Evolutionary conservation across 2,888 invertebrate genomes (phyloP).

Genomic region (Drosophila leonis): DNA sequence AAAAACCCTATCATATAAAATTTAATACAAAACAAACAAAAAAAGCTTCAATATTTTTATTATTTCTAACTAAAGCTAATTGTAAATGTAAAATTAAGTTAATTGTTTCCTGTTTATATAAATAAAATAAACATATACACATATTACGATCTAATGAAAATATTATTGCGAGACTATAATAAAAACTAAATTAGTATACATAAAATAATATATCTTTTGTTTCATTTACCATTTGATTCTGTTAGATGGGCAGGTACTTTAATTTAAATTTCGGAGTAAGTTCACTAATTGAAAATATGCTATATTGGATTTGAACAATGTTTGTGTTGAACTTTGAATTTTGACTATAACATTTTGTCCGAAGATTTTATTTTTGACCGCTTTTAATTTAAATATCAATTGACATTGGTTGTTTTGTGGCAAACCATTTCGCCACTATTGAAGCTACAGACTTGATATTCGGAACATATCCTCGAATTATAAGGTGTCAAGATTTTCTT

Average conservation of each 20-base stretch:
- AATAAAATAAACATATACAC: constrained; percentile 68
- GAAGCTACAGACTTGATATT: too few species aligned
- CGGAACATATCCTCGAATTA: too few species aligned
- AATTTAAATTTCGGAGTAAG: not conserved
- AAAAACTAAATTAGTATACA: constrained; percentile 61
- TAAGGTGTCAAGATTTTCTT: too few species aligned
- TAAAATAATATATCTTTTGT: constrained; percentile 14
- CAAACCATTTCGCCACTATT: too few species aligned
- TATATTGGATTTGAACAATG: too few species aligned
- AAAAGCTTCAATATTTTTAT: constrained; percentile 78
- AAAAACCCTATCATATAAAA: constrained; percentile 55
- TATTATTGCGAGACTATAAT: constrained; percentile 66
- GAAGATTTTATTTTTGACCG: too few species aligned
- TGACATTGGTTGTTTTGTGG: too few species aligned
- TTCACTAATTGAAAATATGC: not conserved
- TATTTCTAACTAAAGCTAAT: constrained; percentile 78
- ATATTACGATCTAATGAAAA: constrained; percentile 64
- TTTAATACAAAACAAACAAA: constrained; percentile 56
- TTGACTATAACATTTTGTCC: too few species aligned
- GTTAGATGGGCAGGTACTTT: not conserved
- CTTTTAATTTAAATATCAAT: too few species aligned
- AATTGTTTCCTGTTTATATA: constrained; percentile 78
- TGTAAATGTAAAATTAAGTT: constrained; percentile 74
- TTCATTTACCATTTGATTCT: constrained; percentile 5
- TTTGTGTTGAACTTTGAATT: too few species aligned